Evolutionary conservation across 2,113 vertebrate genomes (phyloP).

Genomic region (Vulpes lagopus): DNA sequence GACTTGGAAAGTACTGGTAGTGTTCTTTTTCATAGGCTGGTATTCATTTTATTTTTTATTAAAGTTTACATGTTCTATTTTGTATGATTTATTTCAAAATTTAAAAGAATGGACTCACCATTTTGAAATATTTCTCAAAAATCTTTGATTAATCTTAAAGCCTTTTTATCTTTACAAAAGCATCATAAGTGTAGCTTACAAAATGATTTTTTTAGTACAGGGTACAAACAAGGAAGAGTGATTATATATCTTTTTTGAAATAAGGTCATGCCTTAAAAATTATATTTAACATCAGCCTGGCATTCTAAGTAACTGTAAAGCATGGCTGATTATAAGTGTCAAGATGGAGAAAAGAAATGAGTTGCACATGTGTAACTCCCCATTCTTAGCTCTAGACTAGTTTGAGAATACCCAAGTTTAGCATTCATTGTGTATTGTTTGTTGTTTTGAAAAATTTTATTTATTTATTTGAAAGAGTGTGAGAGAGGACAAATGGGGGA

Average conservation of each 20-base stretch:
- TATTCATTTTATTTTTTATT: neutral
- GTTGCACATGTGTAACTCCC: neutral
- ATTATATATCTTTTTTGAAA: conserved; percentile 16
- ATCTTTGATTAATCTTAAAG: conserved; percentile 22
- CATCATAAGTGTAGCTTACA: neutral
- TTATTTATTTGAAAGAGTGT: too few relatives aligned
- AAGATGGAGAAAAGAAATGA: neutral
- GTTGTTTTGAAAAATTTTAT: too few relatives aligned
- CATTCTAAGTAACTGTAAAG: conserved; percentile 19
- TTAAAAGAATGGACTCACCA: neutral
- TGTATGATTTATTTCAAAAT: neutral
- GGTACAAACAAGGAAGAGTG: neutral
- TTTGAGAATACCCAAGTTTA: neutral
- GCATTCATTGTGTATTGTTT: neutral
- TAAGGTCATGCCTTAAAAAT: conserved; percentile 1
- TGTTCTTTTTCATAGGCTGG: neutral
- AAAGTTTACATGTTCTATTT: conserved; percentile 6
- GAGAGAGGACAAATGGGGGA: too few relatives aligned
- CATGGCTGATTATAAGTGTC: neutral
- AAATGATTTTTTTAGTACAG: neutral
- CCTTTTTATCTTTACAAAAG: conserved; percentile 35
- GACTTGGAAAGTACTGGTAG: neutral
- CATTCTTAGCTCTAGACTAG: neutral
- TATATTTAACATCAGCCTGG: neutral
- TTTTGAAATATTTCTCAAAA: conserved; percentile 29